A percentile compares a stretch with the other conserved stretches of the same genome.
Conservation (phyloP, 2,888 invertebrate genomes). For the Adela reaumurella region DNA sequence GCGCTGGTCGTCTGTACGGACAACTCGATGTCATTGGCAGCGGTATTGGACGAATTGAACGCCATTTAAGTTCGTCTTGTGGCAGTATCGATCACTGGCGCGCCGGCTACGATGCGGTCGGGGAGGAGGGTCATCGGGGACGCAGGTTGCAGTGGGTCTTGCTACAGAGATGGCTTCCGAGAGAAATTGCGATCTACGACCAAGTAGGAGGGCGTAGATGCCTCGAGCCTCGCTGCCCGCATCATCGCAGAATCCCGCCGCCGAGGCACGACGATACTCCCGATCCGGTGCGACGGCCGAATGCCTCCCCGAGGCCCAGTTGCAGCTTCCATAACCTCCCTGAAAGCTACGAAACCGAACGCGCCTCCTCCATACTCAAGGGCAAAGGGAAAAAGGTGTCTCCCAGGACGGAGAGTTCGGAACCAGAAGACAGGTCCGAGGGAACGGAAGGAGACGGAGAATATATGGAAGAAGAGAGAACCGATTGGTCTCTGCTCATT, state of each 20-base stretch:
- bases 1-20: conserved; percentile 42
- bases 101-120: conserved; percentile 21
- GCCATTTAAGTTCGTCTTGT: conserved; percentile 64
- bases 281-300: neutral
- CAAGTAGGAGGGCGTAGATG: neutral
- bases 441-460: neutral
- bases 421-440: neutral
- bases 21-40: conserved; percentile 51
- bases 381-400: neutral
- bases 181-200: conserved; percentile 26
- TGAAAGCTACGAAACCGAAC: conserved; percentile 19
- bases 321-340: conserved; percentile 24
- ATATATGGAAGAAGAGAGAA: neutral
- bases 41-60: conserved; percentile 54
- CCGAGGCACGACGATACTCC: neutral
- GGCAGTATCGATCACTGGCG: conserved; percentile 52
- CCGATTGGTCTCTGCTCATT: neutral
- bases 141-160: conserved; percentile 64
- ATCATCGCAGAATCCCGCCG: neutral
- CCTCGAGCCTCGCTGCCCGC: neutral
- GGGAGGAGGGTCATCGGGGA: conserved; percentile 50
- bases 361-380: conserved; percentile 2
- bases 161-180: conserved; percentile 62
- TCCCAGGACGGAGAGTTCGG: neutral
- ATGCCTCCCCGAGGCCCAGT: conserved; percentile 5